Conservation (phyloP, 2,113 vertebrate species). For the Pseudorectes ferrugineus region DNA sequence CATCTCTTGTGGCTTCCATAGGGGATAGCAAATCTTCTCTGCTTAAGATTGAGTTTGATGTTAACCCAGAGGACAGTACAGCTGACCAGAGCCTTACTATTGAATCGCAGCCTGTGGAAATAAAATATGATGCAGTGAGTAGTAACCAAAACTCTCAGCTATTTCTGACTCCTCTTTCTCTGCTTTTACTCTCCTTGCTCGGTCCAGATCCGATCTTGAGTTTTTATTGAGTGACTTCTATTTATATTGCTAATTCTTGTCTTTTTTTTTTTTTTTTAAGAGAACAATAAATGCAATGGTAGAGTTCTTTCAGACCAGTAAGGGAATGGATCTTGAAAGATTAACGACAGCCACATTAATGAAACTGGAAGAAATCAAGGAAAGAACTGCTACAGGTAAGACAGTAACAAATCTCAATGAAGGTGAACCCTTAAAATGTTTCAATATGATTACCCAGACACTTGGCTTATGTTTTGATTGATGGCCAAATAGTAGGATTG, state of each 20-base stretch:
- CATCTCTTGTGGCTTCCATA: slow-evolving; percentile 89
- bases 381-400: slow-evolving; percentile 89
- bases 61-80: slow-evolving; percentile 81
- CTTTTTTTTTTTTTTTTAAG: slow-evolving; percentile 48
- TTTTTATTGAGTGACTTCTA: neutral
- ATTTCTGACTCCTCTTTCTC: neutral
- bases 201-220: neutral
- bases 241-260: neutral
- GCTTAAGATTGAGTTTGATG: slow-evolving; percentile 83
- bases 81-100: slow-evolving; percentile 86
- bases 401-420: neutral
- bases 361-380: slow-evolving; percentile 96
- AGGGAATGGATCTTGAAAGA: slow-evolving; percentile 87
- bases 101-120: slow-evolving; percentile 91
- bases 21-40: slow-evolving; percentile 83
- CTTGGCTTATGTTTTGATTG: neutral
- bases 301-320: slow-evolving; percentile 88
- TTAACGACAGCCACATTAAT: slow-evolving; percentile 89
- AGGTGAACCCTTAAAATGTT: neutral
- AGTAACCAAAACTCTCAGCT: neutral
- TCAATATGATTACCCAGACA: neutral
- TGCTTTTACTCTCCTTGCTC: neutral
- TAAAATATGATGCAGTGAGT: slow-evolving; percentile 94
- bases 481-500: neutral
- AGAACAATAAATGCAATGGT: slow-evolving; percentile 87